Base-by-base conservation (phyloP, 2,113 vertebrate genomes). In the Ceyx cyanopectus region DNA sequence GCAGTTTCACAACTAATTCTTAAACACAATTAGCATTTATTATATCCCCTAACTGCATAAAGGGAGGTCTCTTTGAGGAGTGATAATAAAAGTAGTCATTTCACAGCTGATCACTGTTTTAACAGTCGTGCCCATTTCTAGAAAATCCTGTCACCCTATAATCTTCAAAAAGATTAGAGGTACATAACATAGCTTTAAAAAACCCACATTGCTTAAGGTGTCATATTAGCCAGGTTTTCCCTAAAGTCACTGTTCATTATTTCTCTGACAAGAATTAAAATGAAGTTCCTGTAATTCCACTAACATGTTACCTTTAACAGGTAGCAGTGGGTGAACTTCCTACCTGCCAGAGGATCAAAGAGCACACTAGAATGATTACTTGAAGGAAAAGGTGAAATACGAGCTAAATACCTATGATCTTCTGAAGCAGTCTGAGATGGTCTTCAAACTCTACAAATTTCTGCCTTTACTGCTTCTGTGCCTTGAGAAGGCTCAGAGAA, bases 41-140 rank as follows among this genome's bases (percentile, higher is more conserved):
- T 94, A 94, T 95, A 97, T 95, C 94, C 96, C 85, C 87, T 41
- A 37, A 88, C 67, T 88, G 93, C 92, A 96, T 53, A 91, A 97
- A 97, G 88, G 95, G 93, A 92, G 94, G 95, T 53, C 96, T 96
- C 91, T 94, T 95, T 73, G 92, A 97, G 96, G 96, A 96, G 96
- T 94, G 94, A 96, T 85, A 93, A 95, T 93, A 96, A 96, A 97
- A 97, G 94, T 85, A 89, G 79, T 85, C 92, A 92, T 96, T 98
- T 95, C 92, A 78, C 81, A 92, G 92, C 94, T 91, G 96, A 95
- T 97, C 96, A 90, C 12, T 27, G 81, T 93, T 96, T 96, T 90
- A 97, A 92, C 94, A 91, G 87, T 91, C 92, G 43, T 22, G 95
- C 92, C 95, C 90, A 76, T 90, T 96, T 94, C 94, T 29, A 81